Evolutionary conservation across 2,888 invertebrate genomes (phyloP), one percentile per base, ranked within the genome.

Genomic region (Coelopa pilipes): DNA sequence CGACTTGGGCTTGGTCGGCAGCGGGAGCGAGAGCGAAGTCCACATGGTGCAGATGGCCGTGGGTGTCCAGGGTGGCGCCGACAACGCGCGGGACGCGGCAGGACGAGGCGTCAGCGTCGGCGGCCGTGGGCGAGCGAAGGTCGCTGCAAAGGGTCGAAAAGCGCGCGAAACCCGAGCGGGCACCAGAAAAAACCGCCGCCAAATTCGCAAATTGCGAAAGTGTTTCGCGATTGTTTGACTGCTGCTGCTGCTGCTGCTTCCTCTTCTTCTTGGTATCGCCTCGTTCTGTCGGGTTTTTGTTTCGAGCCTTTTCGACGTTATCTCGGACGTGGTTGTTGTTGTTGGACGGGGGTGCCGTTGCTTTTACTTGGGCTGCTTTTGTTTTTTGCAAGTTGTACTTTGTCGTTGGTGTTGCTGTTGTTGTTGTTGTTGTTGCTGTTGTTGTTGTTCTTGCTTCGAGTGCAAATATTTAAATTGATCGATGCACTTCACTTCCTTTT

Each of bases 21-120:
- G 69, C 62, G 68, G 53, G 47, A 73, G 69, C 62, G 68, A 60
- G 60, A 63, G 57, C 57, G 74, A 72, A 79, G 76, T 79, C 78
- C 77, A 80, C 80, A 80, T 80, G 79, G 78, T 80, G 79, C 60
- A 74, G 71, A 73, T 73, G 65, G 76, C 76, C 63, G 74, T 78
- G 76, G 77, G 76, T 76, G 77, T 79, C 79, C 78, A 79, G 76
- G 73, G 75, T 75, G 74, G 76, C 70, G 21, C 2, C 70, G 50
- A 70, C 50, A 45, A 67, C 46, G 63, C 68, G 59, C 34, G 19
- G 11, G 11, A 67, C 67, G 67, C 4, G 45, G n/a, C 15, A 21
- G 21, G 24, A 47, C 9, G n/a, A n/a, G 11, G 12, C 17, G 7
- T 13, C 15, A 66, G 21, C 9, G 46, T 7, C n/a, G 24, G 50